Percentiles rank a stretch among this genome's conserved stretches.
Conservation (phyloP, 2,888 invertebrate genomes). For the Frankliniella fusca region DNA sequence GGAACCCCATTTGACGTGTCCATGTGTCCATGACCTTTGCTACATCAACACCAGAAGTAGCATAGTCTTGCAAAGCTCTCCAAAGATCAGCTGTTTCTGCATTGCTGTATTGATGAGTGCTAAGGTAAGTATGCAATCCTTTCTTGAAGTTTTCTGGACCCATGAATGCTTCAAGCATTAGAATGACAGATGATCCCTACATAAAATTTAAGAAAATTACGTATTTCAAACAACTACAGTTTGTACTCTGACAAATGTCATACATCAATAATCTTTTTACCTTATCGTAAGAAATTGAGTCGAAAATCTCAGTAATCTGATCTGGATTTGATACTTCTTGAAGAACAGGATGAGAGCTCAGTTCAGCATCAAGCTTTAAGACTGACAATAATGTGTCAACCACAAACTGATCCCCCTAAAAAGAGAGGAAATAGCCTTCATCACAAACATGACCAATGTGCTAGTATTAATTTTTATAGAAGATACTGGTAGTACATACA, state of each 20-base stretch:
- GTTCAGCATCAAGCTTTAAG: conserved; percentile 67
- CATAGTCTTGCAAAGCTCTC: conserved; percentile 58
- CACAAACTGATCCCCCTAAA: conserved; percentile 71
- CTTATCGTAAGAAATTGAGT: conserved; percentile 86
- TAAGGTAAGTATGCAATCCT: conserved; percentile 71
- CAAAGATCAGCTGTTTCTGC: conserved; percentile 78
- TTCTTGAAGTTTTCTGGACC: conserved; percentile 65
- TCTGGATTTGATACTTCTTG: conserved; percentile 78
- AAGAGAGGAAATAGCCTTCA: conserved; percentile 8
- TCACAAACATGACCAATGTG: background rate
- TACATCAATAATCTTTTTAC: conserved; percentile 49
- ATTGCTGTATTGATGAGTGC: conserved; percentile 63
- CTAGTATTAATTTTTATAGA: conserved; percentile 24
- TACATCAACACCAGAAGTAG: conserved; percentile 40
- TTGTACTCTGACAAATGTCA: background rate
- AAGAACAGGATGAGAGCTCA: conserved; percentile 86
- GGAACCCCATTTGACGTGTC: conserved; percentile 85
- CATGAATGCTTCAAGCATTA: conserved; percentile 83
- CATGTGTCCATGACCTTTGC: conserved; percentile 75
- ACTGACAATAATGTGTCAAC: conserved; percentile 68
- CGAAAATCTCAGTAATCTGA: conserved; percentile 88
- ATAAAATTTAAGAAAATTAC: background rate
- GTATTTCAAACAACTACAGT: background rate
- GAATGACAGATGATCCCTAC: conserved; percentile 77
- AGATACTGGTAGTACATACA: conserved; percentile 51